Conservation (phyloP, 2,888 invertebrate species). For the Periphyllus acericola region DNA sequence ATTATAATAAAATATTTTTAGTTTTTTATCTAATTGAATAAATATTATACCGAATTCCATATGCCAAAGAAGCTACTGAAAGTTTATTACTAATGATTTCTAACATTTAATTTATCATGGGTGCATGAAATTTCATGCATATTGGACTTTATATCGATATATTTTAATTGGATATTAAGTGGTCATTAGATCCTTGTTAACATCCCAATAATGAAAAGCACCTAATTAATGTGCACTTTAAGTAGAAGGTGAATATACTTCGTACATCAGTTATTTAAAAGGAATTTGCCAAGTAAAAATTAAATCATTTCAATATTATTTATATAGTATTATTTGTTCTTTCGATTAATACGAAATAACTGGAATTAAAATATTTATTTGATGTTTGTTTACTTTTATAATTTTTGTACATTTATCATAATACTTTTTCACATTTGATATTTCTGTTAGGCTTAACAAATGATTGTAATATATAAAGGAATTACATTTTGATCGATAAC, state of each 20-base stretch:
- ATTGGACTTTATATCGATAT: too few relatives aligned
- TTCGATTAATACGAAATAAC: background rate
- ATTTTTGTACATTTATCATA: background rate
- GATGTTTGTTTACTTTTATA: background rate
- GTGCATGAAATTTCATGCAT: too few relatives aligned
- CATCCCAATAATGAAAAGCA: too few relatives aligned
- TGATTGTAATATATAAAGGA: background rate
- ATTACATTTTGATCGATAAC: background rate
- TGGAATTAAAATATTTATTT: background rate
- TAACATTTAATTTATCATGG: too few relatives aligned
- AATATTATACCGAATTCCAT: too few relatives aligned
- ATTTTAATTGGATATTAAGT: too few relatives aligned
- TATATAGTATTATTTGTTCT: background rate
- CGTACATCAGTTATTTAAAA: background rate
- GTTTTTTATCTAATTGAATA: too few relatives aligned
- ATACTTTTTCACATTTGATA: background rate
- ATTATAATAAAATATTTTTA: too few relatives aligned
- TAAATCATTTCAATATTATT: background rate
- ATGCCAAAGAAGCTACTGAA: too few relatives aligned
- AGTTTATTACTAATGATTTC: too few relatives aligned
- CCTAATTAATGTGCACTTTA: too few relatives aligned
- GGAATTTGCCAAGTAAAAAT: background rate
- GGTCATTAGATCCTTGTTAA: too few relatives aligned
- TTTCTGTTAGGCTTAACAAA: background rate
- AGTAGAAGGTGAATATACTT: background rate